Base-by-base conservation (phyloP, 2,888 invertebrate species). In the Amiota communis region DNA sequence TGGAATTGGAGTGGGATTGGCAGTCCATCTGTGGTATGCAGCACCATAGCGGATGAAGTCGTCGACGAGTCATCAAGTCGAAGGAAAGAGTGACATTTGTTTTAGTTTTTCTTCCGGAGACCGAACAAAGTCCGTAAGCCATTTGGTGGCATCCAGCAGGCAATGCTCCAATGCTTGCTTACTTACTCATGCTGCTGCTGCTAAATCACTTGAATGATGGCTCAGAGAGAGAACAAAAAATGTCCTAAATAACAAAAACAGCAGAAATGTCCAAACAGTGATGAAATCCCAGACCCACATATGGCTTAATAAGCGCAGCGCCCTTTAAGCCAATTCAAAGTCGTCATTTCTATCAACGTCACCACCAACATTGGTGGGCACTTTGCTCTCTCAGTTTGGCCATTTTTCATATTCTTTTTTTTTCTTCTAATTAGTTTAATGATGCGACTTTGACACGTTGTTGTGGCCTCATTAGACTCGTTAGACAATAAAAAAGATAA, bases 101-200 rank as follows among this genome's bases (percentile, higher is more conserved):
- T 83, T 83, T 83, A 83, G 84, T 83, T 83, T 84, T 84, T 84
- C 83, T 83, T 83, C 84, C 83, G 83, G 84, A 36, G 36, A 36
- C 36, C 36, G 36, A 36, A 36, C 36, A 36, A 36, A 36, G 36
- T 84, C 80, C 81, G 81, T 81, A 75, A 81, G 83, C 84, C 83
- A 83, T 83, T 83, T 83, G 83, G 83, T 84, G 81, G 83, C 81
- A 36, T 36, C 36, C 36, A 36, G 36, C 36, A 36, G 2, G 2
- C 36, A 36, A 36, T 36, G 36, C 36, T 36, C 6, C 36, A 36
- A 6, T 36, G 6, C 23, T 23, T 36, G 6, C 23, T 23, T 23
- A 23, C 36, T 36, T 36, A 36, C 36, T 36, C 36, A 6, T 36
- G 36, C 36, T 36, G 79, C 77, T 79, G 20, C 77, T 84, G 23